These are phyloP conservation scores for Eledona agricola DNA, from an alignment of 2,888 invertebrate genomes.

Conservation along the genomic window DNA sequence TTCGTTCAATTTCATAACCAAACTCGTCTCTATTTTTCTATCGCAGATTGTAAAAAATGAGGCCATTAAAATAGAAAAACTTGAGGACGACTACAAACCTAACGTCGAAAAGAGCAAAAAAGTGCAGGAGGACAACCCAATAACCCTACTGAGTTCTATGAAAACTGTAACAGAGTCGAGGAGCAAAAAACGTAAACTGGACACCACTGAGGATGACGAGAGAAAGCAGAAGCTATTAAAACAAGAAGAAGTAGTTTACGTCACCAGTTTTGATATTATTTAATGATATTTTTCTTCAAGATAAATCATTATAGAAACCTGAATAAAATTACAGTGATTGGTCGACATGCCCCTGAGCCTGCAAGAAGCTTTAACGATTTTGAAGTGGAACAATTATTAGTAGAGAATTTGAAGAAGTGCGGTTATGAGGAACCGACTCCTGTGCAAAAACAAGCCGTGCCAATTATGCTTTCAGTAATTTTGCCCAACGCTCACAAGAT, in stretches of 20 bases:
- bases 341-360: constrained; percentile 82
- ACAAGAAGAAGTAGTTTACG: constrained; percentile 51
- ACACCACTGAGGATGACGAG: constrained; percentile 46
- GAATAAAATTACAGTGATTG: constrained; percentile 80
- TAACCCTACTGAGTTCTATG: constrained; percentile 49
- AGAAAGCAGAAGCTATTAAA: constrained; percentile 49
- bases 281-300: constrained; percentile 61
- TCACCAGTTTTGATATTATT: constrained; percentile 52
- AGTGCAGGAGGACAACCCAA: constrained; percentile 38
- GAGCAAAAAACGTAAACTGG: constrained; percentile 52
- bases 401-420: constrained; percentile 74
- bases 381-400: constrained; percentile 67
- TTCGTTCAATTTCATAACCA: constrained; percentile 11
- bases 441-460: constrained; percentile 92
- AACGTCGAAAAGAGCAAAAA: constrained; percentile 15
- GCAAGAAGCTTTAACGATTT: constrained; percentile 76
- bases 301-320: constrained; percentile 78
- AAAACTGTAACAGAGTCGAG: constrained; percentile 31
- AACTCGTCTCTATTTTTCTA: constrained; percentile 3
- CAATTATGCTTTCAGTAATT: constrained; percentile 83
- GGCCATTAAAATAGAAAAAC: constrained; percentile 24
- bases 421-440: constrained; percentile 84
- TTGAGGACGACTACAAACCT: constrained; percentile 32
- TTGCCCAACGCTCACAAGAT: constrained; percentile 33
- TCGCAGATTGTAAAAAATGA: constrained; percentile 5